A percentile compares a stretch with the other conserved stretches of the same genome.
Evolutionary conservation across 2,797 vertebrate genomes (phyloP).

Genomic region (Gobionotothen gibberifrons): DNA sequence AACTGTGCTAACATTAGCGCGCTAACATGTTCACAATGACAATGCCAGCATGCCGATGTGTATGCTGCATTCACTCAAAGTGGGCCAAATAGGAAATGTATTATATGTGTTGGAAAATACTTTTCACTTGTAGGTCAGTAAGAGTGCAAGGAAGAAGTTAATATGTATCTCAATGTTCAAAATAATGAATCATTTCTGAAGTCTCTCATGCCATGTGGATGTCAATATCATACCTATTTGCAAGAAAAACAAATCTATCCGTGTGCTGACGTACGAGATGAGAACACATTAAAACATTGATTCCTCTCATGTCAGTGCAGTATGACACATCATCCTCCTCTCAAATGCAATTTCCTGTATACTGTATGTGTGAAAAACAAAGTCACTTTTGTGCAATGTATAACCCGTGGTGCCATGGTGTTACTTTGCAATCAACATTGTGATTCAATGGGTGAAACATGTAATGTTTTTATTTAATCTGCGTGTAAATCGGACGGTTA

Average conservation of each 20-base stretch:
- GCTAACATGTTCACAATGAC: background rate
- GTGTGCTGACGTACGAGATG: conserved; percentile 3
- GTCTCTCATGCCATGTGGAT: background rate
- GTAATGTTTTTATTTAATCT: background rate
- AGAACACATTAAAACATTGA: conserved; percentile 30
- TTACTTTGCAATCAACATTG: conserved; percentile 27
- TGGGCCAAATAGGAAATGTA: background rate
- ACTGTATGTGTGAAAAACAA: conserved; percentile 16
- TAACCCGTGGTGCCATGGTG: background rate
- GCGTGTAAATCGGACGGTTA: background rate
- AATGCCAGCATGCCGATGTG: background rate
- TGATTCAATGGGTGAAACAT: conserved; percentile 6
- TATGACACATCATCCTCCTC: conserved; percentile 5
- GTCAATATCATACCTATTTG: background rate
- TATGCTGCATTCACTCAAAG: background rate
- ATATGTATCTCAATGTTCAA: background rate
- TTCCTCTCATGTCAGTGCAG: conserved; percentile 8
- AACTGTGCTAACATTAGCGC: background rate
- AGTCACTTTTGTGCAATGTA: conserved; percentile 16
- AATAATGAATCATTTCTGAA: background rate
- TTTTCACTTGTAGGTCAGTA: background rate
- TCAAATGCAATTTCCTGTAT: too few relatives aligned
- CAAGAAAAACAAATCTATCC: conserved; percentile 11
- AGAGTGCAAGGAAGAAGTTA: background rate
- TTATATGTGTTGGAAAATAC: too few relatives aligned